Percentiles rank a stretch among this genome's conserved stretches.
phyloP scores from a whole-genome alignment of 2,797 vertebrate genomes.

The Tragelaphus oryx region DNA sequence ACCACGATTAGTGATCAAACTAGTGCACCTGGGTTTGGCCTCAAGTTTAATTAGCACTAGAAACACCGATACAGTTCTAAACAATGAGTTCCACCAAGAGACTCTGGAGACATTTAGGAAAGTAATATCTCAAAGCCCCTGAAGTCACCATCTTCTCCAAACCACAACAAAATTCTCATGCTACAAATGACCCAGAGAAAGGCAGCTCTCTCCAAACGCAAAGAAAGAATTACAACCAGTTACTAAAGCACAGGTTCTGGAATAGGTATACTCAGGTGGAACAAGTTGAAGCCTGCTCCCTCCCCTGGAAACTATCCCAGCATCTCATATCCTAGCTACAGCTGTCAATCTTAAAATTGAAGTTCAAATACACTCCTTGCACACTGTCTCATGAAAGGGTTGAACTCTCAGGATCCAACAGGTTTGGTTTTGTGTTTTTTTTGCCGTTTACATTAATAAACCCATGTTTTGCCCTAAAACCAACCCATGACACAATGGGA shows the following conservation, averaged over 20 bases:
- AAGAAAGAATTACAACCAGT: not conserved
- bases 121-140: not conserved
- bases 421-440: not conserved
- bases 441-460: not conserved
- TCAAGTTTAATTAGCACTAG: not conserved
- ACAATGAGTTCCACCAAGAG: not conserved
- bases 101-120: slow-evolving; percentile 5
- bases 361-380: not conserved
- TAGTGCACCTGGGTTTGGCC: not conserved
- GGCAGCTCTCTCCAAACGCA: not conserved
- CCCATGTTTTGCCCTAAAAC: not conserved
- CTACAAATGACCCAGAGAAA: not conserved
- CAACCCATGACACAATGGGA: not conserved
- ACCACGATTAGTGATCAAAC: not conserved
- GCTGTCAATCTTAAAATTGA: slow-evolving; percentile 6
- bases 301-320: not conserved
- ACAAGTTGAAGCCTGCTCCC: slow-evolving; percentile 20
- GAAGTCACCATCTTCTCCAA: slow-evolving; percentile 22
- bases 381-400: not conserved
- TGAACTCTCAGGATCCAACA: not conserved
- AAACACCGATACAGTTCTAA: not conserved
- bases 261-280: not conserved
- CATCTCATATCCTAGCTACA: not conserved
- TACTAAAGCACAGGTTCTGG: not conserved
- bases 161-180: not conserved